phyloP scores from a whole-genome alignment of 2,888 invertebrate species.

The Stenchaetothrips biformis region DNA sequence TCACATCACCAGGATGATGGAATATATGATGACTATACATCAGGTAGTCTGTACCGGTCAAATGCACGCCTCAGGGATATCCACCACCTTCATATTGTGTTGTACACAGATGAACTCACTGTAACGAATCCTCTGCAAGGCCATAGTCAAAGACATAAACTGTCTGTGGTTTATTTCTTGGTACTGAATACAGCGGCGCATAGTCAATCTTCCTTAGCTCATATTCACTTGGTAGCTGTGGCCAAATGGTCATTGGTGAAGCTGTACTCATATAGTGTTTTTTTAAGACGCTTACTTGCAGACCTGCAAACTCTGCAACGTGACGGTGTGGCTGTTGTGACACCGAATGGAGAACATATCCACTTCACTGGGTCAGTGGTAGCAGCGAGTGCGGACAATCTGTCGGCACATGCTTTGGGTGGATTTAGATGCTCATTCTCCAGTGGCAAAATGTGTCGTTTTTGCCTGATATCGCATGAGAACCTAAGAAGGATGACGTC shows the following conservation, averaged over 20 bases:
- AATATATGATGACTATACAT: not conserved
- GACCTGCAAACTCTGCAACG: not conserved
- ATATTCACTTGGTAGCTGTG: not conserved
- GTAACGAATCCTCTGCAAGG: not conserved
- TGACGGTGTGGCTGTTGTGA: not conserved
- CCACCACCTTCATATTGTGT: not conserved
- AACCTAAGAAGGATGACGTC: too few species aligned
- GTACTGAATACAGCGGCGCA: not conserved
- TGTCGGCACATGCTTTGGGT: too few species aligned
- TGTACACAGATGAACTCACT: not conserved
- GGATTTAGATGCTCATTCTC: too few species aligned
- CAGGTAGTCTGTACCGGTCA: not conserved
- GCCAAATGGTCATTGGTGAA: not conserved
- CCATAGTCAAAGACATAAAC: not conserved
- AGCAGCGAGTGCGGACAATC: too few species aligned
- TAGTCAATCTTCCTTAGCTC: not conserved
- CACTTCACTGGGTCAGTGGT: not conserved
- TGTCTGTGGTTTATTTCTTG: not conserved
- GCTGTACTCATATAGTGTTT: not conserved
- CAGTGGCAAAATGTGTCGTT: too few species aligned
- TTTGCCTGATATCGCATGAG: too few species aligned
- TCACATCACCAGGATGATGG: too few species aligned
- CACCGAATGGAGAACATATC: not conserved
- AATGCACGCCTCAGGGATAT: not conserved
- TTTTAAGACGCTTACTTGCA: not conserved